Percentiles rank a stretch among this genome's conserved stretches.
These are phyloP conservation scores for Rhabdomys dilectus DNA, from an alignment of 2,113 vertebrate species.

Conservation along the genomic window DNA sequence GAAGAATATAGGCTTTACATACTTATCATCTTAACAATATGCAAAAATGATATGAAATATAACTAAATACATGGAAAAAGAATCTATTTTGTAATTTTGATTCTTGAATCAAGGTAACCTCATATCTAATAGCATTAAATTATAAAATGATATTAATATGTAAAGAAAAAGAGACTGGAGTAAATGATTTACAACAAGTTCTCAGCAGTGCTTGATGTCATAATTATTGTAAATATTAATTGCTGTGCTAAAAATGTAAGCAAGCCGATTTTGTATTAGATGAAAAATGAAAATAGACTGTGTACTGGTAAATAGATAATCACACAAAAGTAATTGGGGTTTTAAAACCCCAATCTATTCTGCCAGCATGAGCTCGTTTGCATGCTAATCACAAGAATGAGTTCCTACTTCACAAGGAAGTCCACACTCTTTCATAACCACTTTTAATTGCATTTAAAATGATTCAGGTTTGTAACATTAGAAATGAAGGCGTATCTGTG, in stretches of 20 bases:
- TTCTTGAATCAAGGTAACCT: conserved; percentile 77
- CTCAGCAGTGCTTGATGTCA: conserved; percentile 89
- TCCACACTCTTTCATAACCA: conserved; percentile 98
- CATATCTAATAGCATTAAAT: conserved; percentile 70
- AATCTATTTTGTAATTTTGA: conserved; percentile 73
- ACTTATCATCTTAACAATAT: conserved; percentile 75
- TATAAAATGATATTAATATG: conserved; percentile 83
- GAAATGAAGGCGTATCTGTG: conserved; percentile 99
- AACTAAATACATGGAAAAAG: conserved; percentile 80
- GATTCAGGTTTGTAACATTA: conserved; percentile 99
- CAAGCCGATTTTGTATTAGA: conserved; percentile 92
- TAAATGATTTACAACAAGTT: conserved; percentile 86
- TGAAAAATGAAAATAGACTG: conserved; percentile 99
- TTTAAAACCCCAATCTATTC: conserved; percentile 99
- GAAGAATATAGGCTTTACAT: conserved; percentile 80
- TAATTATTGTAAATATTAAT: conserved; percentile 92
- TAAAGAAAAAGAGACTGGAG: conserved; percentile 73
- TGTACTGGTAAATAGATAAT: conserved; percentile 99
- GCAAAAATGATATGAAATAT: conserved; percentile 81
- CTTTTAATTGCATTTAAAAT: conserved; percentile 99
- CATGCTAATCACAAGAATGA: conserved; percentile 99
- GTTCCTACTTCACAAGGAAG: conserved; percentile 98
- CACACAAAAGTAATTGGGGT: conserved; percentile 99
- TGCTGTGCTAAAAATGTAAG: conserved; percentile 91
- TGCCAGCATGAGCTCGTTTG: conserved; percentile 99